A percentile compares a stretch with the other conserved stretches of the same genome.
Conservation (phyloP, 2,797 vertebrate genomes). For the Nannoperca obscura region DNA sequence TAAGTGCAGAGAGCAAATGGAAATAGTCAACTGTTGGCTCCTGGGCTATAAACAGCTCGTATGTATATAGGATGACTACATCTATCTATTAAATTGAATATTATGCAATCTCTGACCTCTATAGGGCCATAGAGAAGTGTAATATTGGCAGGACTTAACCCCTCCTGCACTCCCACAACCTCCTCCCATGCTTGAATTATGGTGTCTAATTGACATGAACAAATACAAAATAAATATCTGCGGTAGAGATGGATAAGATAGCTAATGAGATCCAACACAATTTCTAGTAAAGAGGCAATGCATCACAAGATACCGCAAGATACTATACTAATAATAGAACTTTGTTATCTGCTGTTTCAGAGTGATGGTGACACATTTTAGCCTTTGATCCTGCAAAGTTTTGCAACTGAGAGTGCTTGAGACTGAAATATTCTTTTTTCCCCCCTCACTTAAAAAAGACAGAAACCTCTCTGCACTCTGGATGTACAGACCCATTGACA, state of each 20-base stretch:
- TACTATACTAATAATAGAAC: constrained; percentile 61
- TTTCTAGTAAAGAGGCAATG: constrained; percentile 39
- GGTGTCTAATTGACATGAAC: constrained; percentile 52
- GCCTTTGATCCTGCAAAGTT: constrained; percentile 63
- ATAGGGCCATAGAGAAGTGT: constrained; percentile 38
- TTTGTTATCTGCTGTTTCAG: constrained; percentile 61
- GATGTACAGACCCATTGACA: constrained; percentile 29
- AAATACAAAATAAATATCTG: constrained; percentile 48
- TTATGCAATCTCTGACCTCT: constrained; percentile 58
- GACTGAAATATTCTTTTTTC: constrained; percentile 39
- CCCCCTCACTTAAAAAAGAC: constrained; percentile 6
- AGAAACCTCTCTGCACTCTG: constrained; percentile 6
- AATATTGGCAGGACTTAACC: constrained; percentile 25
- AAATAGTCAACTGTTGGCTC: constrained; percentile 57
- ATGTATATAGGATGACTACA: constrained; percentile 51
- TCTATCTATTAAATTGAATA: constrained; percentile 57
- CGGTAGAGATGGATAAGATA: constrained; percentile 46
- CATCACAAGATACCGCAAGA: constrained; percentile 41
- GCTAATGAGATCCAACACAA: constrained; percentile 56
- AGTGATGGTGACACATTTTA: constrained; percentile 62
- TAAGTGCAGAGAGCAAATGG: constrained; percentile 48
- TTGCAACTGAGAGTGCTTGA: constrained; percentile 41
- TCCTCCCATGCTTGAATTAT: constrained; percentile 27
- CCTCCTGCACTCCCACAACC: constrained; percentile 7
- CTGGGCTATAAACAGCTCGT: constrained; percentile 57